Percentiles rank a stretch among this genome's conserved stretches.
These are phyloP conservation scores for Balearica regulorum DNA, from an alignment of 2,797 vertebrate species.

Conservation along the genomic window DNA sequence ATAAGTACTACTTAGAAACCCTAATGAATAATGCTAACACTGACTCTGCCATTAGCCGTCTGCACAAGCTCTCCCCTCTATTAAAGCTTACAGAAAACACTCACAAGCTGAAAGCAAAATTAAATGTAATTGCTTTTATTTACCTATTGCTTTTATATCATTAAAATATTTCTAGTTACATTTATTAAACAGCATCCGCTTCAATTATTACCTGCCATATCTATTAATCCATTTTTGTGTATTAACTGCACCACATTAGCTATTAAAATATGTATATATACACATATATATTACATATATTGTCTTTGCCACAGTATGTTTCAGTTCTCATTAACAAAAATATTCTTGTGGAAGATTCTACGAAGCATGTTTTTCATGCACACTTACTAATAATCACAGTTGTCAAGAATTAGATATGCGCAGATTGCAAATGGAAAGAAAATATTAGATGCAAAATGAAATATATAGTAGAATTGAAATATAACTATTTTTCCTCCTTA, in stretches of 20 bases:
- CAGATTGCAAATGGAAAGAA: slow-evolving; percentile 67
- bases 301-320: slow-evolving; percentile 69
- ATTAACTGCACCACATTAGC: slow-evolving; percentile 64
- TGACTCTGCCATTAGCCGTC: slow-evolving; percentile 61
- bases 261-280: slow-evolving; percentile 44
- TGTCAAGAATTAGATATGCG: slow-evolving; percentile 75
- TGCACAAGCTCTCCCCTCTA: slow-evolving; percentile 29
- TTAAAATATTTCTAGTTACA: slow-evolving; percentile 78
- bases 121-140: slow-evolving; percentile 77
- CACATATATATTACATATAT: slow-evolving; percentile 48
- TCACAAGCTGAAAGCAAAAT: slow-evolving; percentile 61
- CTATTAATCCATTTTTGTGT: slow-evolving; percentile 63
- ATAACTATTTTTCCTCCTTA: slow-evolving; percentile 67
- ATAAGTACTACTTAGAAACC: slow-evolving; percentile 58
- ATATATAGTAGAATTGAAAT: slow-evolving; percentile 54
- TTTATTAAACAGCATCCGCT: slow-evolving; percentile 67
- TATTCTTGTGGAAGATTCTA: slow-evolving; percentile 67
- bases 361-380: slow-evolving; percentile 67
- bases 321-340: slow-evolving; percentile 73
- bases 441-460: slow-evolving; percentile 69
- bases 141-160: slow-evolving; percentile 75
- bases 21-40: slow-evolving; percentile 49
- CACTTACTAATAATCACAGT: slow-evolving; percentile 75
- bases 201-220: slow-evolving; percentile 70
- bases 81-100: slow-evolving; percentile 42